Evolutionary conservation across 2,113 vertebrate genomes (phyloP).

Genomic region (Rissa tridactyla): DNA sequence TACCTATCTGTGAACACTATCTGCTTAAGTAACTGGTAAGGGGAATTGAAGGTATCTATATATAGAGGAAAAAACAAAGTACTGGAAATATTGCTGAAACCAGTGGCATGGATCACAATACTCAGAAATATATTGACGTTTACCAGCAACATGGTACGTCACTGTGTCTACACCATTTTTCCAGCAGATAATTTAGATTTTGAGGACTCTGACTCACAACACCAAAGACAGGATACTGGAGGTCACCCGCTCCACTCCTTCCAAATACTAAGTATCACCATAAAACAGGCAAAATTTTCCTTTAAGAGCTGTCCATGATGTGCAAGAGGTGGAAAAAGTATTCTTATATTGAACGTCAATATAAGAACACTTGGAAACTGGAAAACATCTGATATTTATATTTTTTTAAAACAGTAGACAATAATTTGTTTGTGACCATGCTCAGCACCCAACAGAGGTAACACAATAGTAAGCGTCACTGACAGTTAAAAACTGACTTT

Average conservation of each 20-base stretch:
- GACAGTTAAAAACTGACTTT: not conserved
- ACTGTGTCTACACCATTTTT: not conserved
- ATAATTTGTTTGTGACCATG: not conserved
- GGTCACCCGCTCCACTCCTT: not conserved
- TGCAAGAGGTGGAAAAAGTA: not conserved
- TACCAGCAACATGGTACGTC: accelerated
- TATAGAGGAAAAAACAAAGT: accelerated
- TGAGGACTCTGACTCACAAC: not conserved
- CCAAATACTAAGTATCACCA: not conserved
- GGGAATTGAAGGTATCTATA: not conserved
- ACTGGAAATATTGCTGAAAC: not conserved
- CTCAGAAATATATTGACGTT: not conserved
- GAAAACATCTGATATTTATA: not conserved
- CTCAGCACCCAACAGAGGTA: not conserved
- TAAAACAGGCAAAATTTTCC: not conserved
- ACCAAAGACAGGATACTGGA: not conserved
- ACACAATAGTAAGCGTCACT: not conserved
- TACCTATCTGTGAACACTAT: not conserved
- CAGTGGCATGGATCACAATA: not conserved
- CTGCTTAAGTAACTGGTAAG: not conserved
- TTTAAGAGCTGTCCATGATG: not conserved
- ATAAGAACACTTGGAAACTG: not conserved
- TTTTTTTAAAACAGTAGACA: not conserved
- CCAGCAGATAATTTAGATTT: not conserved
- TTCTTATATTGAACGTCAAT: not conserved